Evolutionary conservation across 2,113 vertebrate species (phyloP), one percentile per base, ranked within the genome.

Genomic region (Gobio gobio): DNA sequence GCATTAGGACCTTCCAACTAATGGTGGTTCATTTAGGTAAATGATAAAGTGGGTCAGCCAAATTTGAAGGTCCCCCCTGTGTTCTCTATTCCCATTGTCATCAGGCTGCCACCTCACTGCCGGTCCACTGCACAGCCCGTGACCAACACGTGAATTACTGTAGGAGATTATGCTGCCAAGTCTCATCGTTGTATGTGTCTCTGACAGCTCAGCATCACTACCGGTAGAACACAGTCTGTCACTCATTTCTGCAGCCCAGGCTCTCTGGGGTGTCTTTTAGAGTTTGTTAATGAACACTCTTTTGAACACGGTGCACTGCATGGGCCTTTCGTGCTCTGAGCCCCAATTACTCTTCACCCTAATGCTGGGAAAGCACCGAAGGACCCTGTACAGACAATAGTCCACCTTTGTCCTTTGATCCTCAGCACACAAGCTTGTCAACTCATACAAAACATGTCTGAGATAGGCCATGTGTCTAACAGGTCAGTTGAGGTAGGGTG

Each of bases 331-430:
- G 20, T 2, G 18, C 33, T 33, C 24, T 70, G n/a, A 40, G 54
- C 33, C 45, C 70, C 83, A 90, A 86, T 88, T 87, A 85, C 29
- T 51, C 26, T 45, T 26, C n/a, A 26, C 45, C 75, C 73, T 58
- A 84, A 45, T 76, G 68, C 74, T 89, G 76, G 26, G 82, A 84
- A 89, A 78, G 29, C 68, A 58, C 58, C 20, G 43, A 3, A 64
- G 58, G 40, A 40, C 33, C 22, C 47, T 40, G 10, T 64, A 56
- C 20, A 51, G 12, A 29, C 78, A 78, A 74, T 40, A 74, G 70
- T 29, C 36, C 13, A 58, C 61, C 36, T 66, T 33, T 29, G n/a
- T 47, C 45, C 43, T 66, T 24, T 45, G 51, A 77, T 75, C 51
- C 7, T 47, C 29, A 26, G 51, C 47, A 6, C 26, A 75, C n/a